Evolutionary conservation across 2,888 invertebrate species (phyloP), one percentile per base, ranked within the genome.

Genomic region (Hydroisotoma schaefferi): DNA sequence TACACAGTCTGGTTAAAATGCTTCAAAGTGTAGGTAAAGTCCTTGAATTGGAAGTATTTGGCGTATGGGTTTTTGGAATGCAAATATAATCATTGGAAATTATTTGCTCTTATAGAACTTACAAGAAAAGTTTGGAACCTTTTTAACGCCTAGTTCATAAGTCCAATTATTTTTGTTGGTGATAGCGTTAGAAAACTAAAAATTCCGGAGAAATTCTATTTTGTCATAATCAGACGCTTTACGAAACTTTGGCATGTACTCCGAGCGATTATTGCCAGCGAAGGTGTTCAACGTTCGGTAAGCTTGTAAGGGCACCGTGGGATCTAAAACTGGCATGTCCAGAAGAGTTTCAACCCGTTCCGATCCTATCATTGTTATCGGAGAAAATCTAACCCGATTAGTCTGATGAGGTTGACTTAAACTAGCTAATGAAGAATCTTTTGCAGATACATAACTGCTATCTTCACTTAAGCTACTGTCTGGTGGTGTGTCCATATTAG

Each of bases 381-480:
- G 90, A 51, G 89, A 90, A 78, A 88, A 88, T 59, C 86, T 81
- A 60, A 87, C 90, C 15, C 89, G 80, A 38, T 85, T 84, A 63
- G 83, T 83, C n/a, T 86, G 85, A 26, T 85, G 85, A 37, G 63
- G 61, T 44, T 67, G 67, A 18, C 63, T 64, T 57, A 61, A 58
- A 61, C 84, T 81, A 15, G 84, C 82, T 26, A 67, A 56, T 0
- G 82, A 81, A 63, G 81, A 84, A 74, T 89, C 90, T 74, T 88
- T 83, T 20, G 92, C 92, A 8, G 92, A 92, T 70, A 90, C 85
- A 76, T 91, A 93, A 44, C 90, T 90, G 74, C 89, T 88, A 75
- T 91, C 92, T 73, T 93, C 93, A 74, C 90, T 89, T 0, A 89
- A 87, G 61, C 90, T 75, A 68, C 89, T 89, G 73, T 90, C 91